These are phyloP conservation scores for Dallia pectoralis DNA, from an alignment of 2,797 vertebrate genomes.

Conservation along the genomic window DNA sequence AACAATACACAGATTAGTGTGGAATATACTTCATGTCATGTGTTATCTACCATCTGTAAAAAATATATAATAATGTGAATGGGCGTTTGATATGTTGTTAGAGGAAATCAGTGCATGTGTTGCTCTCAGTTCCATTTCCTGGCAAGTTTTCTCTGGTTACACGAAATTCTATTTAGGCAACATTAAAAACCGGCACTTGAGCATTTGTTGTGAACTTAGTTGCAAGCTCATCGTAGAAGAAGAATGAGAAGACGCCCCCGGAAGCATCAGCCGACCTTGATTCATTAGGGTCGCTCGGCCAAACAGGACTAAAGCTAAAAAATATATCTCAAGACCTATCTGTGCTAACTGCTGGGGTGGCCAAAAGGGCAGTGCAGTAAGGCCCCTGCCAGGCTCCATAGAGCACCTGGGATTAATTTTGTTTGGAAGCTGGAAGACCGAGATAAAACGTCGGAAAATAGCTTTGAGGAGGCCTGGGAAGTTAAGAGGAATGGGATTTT, in stretches of 20 bases:
- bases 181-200: constrained; percentile 45
- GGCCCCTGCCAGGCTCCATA: constrained; percentile 50
- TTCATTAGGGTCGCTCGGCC: constrained; percentile 52
- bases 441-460: constrained; percentile 47
- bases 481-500: neutral
- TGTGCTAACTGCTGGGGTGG: constrained; percentile 47
- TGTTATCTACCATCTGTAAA: neutral
- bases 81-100: neutral
- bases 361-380: constrained; percentile 45
- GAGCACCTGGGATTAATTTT: constrained; percentile 66
- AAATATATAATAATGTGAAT: neutral
- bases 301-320: constrained; percentile 30
- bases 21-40: neutral
- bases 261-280: constrained; percentile 40
- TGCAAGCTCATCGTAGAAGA: constrained; percentile 23
- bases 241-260: constrained; percentile 32
- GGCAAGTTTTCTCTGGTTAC: constrained; percentile 52
- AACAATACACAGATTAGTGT: neutral
- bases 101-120: constrained; percentile 16
- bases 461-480: neutral
- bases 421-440: constrained; percentile 23
- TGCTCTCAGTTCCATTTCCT: constrained; percentile 42
- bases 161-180: constrained; percentile 54
- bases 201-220: constrained; percentile 39
- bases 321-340: constrained; percentile 45